Base-by-base conservation (phyloP, 2,888 invertebrate species). In the Timandra comae region DNA sequence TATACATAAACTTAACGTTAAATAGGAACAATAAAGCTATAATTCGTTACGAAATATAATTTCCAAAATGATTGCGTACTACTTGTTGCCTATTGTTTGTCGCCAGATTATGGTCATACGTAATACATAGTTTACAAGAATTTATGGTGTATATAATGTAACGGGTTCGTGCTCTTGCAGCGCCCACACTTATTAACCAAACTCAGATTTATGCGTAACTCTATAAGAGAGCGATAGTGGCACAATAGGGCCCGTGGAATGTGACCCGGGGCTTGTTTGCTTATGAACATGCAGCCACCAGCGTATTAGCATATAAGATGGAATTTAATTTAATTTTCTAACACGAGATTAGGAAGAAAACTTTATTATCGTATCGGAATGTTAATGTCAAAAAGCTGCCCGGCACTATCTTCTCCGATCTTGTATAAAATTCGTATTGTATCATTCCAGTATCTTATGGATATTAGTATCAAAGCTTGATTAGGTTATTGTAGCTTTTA, bases 141-240 rank as follows among this genome's bases (percentile, higher is more conserved):
- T 72, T 65, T 69, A 72, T 63, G 58, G 52, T 30, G 50, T 45
- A 58, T 59, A 57, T 60, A 54, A 51, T 41, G 46, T 62, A 74
- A 74, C 75, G 65, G 68, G 64, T 68, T 62, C 63, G 70, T 67
- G 74, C 59, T 63, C 63, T 63, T 58, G 69, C 67, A 63, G 62
- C 82, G 75, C 84, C 84, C 74, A 84, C 82, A 69, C 74, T 67
- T 74, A 75, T 75, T 76, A 81, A 79, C 74, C 56, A 75, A 79
- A 80, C 71, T 63, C 50, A 73, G 79, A 81, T 80, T 81, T 80
- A 82, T 80, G 75, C 71, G 60, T 69, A 62, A 62, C 65, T 24
- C 7, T 24, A 24, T 65, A 60, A 49, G 58, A 69, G 59, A 69
- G 62, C 70, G 65, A 71, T 72, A 71, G 71, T 71, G 65, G 72